Evolutionary conservation across 2,113 vertebrate species (phyloP), one percentile per base, ranked within the genome.

Genomic region (Xenopus borealis): DNA sequence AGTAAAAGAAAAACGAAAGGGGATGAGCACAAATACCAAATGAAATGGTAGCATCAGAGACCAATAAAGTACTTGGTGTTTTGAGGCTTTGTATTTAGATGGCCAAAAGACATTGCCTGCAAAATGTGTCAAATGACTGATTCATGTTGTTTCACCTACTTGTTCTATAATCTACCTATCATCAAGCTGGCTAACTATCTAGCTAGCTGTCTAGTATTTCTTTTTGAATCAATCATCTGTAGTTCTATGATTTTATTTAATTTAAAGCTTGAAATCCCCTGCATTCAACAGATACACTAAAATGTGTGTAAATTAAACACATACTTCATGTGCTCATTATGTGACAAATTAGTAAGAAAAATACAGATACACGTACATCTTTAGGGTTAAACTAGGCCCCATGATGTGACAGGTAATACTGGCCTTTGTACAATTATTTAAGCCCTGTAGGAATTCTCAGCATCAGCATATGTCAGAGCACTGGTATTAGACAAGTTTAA

Each of bases 401-500:
- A 18, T 82, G 83, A 85, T 81, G 82, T 91, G 89, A 89, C 86
- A 89, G 87, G 85, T 89, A 85, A 86, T 85, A 86, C 84, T 88
- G 91, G 85, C 86, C 87, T 86, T 82, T 79, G 84, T 87, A 81
- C 85, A 85, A 86, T 85, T 87, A 89, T 89, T 91, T 90, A 86
- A 89, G 88, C 86, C 88, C 81, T 78, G 85, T 83, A 89, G 89
- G 90, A 91, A 89, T 89, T 90, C 89, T 85, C 84, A 81, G 89
- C 87, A 89, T 92, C 90, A 86, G 83, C 84, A 84, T 86, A 85
- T 91, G 91, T 92, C 92, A 91, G 88, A 84, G 84, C 87, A 85
- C 91, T 90, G 91, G 89, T 93, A 91, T 91, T 91, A 92, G 92
- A 92, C 89, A 92, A 86, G 88, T 91, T 92, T 93, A 93, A 93